Base-by-base conservation (phyloP, 37 sponge, comb jelly and placozoan genomes). In the Bolinopsis microptera region DNA sequence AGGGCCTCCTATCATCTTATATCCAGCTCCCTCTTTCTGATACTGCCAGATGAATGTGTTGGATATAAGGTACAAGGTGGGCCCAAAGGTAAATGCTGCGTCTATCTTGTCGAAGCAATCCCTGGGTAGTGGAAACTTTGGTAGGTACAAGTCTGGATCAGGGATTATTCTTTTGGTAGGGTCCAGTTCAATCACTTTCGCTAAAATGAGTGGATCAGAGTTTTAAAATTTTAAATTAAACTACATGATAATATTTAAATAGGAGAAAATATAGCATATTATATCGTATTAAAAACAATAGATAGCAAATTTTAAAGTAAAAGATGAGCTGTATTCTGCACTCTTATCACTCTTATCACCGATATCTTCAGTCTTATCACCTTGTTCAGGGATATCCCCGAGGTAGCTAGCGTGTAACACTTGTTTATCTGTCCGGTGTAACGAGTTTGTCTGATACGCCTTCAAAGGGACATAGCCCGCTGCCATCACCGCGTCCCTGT, bases 21-120 rank as follows among this genome's bases (percentile, higher is more conserved):
- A 48, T 5, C 9, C 5, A 48, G 30, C 24, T 2, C 1, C 21
- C 9, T 9, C 68, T 61, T 9, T 18, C 2, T 8, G 3, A 70
- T 70, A 70, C 74, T 70, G 74, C 74, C 74, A 70, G 24, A 70
- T 5, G 30, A 70, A 70, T 26, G 74, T 22, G 26, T 70, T 70
- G 3, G 74, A 70, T 9, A 70, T 70, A 26, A 70, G 74, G 26
- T 70, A 70, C 30, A 70, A n/a, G 1, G 25, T 70, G 74, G 28
- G 3, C 2, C 74, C 74, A 22, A 70, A 26, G 74, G 30, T n/a
- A n/a, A 70, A 70, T 2, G 28, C 74, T 3, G 74, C 74, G 2
- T 70, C 74, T 3, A 70, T 70, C 74, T 22, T 22, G 30, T 70
- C 30, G 21, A 70, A 28, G 74, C 74, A 70, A 2, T 70, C 74